Percentiles rank a stretch among this genome's conserved stretches.
phyloP scores from a whole-genome alignment of 2,113 vertebrate species.

The Tragelaphus buxtoni region DNA sequence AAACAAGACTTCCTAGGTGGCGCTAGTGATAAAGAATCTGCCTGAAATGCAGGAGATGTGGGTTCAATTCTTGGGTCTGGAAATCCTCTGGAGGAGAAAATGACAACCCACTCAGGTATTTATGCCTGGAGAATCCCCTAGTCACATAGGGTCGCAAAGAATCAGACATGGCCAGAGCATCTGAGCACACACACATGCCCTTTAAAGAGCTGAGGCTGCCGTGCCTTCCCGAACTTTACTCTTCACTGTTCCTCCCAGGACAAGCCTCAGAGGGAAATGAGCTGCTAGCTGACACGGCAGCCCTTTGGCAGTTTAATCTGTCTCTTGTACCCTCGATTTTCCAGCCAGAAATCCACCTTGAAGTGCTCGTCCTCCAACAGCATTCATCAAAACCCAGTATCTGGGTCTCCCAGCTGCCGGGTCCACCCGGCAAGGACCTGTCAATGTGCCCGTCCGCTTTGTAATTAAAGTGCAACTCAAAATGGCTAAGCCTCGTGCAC shows the following conservation, averaged over 20 bases:
- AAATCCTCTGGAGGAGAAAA: not conserved
- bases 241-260: not conserved
- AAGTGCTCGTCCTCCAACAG: not conserved
- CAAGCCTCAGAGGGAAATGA: not conserved
- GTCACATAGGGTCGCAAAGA: not conserved
- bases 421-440: not conserved
- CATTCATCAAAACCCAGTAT: not conserved
- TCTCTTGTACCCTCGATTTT: not conserved
- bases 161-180: not conserved
- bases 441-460: not conserved
- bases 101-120: not conserved
- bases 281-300: not conserved
- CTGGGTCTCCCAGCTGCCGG: not conserved
- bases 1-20: not conserved
- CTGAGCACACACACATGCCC: not conserved
- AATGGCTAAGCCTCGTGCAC: not conserved
- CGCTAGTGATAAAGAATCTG: not conserved
- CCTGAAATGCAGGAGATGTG: not conserved
- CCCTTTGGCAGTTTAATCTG: not conserved
- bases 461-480: not conserved
- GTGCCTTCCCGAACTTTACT: rapidly evolving
- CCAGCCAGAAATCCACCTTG: not conserved
- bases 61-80: not conserved
- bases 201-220: rapidly evolving
- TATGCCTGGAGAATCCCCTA: not conserved